Evolutionary conservation across 2,888 invertebrate species (phyloP).

Genomic region (Dichetophora obliterata): DNA sequence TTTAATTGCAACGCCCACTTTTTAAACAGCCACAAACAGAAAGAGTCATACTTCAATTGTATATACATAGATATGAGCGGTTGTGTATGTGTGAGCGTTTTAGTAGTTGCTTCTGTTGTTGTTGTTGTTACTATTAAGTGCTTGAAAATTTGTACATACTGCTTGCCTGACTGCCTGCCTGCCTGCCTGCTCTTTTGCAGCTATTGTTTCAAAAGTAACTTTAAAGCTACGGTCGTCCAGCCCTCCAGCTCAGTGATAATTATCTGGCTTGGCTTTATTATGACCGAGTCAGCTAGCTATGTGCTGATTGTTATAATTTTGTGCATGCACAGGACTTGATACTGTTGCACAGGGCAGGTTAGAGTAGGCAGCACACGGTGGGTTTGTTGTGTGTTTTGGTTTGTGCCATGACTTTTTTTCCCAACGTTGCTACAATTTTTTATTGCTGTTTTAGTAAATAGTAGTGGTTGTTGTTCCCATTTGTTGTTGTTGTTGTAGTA

Average conservation of each 20-base stretch:
- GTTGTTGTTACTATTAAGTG: not conserved
- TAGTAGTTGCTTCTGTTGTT: not conserved
- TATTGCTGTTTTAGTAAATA: not conserved
- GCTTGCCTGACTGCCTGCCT: no score
- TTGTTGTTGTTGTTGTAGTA: not conserved
- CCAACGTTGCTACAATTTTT: not conserved
- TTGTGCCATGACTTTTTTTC: not conserved
- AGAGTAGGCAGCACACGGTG: not conserved
- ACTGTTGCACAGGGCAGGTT: not conserved
- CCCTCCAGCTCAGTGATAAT: slow-evolving; percentile 21
- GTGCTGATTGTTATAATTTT: slow-evolving; percentile 14
- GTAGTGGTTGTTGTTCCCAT: not conserved
- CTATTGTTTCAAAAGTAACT: not conserved
- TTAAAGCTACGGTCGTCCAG: not conserved
- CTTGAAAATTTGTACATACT: no score
- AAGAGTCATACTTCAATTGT: not conserved
- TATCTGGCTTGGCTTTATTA: slow-evolving; percentile 31
- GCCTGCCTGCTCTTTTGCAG: not conserved
- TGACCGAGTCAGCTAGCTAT: not conserved
- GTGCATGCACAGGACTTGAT: slow-evolving; percentile 8
- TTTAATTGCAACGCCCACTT: slow-evolving; percentile 22
- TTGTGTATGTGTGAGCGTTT: not conserved
- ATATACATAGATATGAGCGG: not conserved
- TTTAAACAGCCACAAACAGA: not conserved
- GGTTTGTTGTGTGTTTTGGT: not conserved